phyloP scores from a whole-genome alignment of 2,797 vertebrate genomes.

The Lagorchestes hirsutus region DNA sequence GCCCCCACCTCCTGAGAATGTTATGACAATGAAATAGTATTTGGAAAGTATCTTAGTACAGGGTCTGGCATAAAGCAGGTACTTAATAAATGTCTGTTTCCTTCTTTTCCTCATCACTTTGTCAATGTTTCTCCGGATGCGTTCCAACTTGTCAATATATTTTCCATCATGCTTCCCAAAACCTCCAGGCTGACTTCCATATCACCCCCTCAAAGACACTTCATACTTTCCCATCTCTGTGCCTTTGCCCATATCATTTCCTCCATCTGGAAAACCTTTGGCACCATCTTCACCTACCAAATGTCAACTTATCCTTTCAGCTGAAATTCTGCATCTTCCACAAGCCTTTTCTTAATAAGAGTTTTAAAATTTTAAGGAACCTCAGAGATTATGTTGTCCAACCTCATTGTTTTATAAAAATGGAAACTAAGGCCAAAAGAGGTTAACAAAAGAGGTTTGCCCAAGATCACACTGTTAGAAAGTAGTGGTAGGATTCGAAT shows the following conservation, averaged over 20 bases:
- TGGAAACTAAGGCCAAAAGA: background rate
- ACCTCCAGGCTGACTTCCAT: background rate
- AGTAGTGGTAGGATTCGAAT: background rate
- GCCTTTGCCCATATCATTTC: background rate
- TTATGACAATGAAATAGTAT: too few relatives aligned
- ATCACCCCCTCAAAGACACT: background rate
- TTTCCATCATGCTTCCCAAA: background rate
- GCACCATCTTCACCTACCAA: background rate
- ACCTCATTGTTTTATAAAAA: background rate
- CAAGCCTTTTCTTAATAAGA: background rate
- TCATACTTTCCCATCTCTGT: background rate
- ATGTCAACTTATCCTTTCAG: background rate
- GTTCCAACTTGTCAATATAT: background rate
- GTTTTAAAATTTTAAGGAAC: background rate
- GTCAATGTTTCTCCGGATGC: background rate
- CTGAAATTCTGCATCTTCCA: background rate
- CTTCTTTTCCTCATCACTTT: background rate
- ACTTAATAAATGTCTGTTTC: background rate
- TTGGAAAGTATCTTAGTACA: background rate
- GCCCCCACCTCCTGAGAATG: too few relatives aligned
- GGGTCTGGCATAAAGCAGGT: background rate
- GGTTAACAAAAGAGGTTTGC: background rate
- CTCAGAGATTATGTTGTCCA: background rate
- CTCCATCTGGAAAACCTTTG: background rate
- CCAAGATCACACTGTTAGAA: background rate